Evolutionary conservation across 2,888 invertebrate genomes (phyloP).

Genomic region (Proisotoma minuta): DNA sequence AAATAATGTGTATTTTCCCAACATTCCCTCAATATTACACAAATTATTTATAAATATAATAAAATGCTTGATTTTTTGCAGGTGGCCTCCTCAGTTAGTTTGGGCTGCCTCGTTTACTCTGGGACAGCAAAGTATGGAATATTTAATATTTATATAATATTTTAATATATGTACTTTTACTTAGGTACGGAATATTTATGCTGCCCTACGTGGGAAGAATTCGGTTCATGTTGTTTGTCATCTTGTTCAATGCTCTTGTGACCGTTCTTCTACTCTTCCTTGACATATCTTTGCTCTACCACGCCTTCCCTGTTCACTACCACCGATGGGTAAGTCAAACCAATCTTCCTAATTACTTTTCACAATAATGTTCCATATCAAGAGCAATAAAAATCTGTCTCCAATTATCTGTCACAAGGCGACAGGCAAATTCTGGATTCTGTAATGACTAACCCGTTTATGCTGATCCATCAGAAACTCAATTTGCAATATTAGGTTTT

Average conservation of each 20-base stretch:
- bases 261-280: slow-evolving; percentile 71
- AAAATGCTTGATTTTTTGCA: slow-evolving; percentile 52
- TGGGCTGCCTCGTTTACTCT: slow-evolving; percentile 69
- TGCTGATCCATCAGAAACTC: no score
- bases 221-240: slow-evolving; percentile 72
- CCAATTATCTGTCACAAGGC: no score
- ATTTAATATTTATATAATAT: background rate
- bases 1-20: background rate
- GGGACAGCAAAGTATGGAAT: slow-evolving; percentile 57
- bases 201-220: slow-evolving; percentile 69
- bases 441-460: background rate
- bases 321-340: slow-evolving; percentile 72
- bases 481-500: slow-evolving; percentile 2
- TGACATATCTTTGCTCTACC: slow-evolving; percentile 71
- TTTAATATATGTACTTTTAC: slow-evolving; percentile 50
- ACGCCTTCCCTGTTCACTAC: slow-evolving; percentile 75
- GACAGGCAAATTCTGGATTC: background rate
- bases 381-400: no score
- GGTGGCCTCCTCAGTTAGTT: slow-evolving; percentile 68
- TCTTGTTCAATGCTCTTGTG: slow-evolving; percentile 68
- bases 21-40: no score
- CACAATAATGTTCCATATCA: no score
- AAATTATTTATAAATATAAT: no score
- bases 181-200: slow-evolving; percentile 65
- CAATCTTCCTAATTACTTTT: no score